Evolutionary conservation across 1,140 invertebrate genomes (phyloP), one percentile per base, ranked within the genome.

Genomic region (Drosophila auraria): DNA sequence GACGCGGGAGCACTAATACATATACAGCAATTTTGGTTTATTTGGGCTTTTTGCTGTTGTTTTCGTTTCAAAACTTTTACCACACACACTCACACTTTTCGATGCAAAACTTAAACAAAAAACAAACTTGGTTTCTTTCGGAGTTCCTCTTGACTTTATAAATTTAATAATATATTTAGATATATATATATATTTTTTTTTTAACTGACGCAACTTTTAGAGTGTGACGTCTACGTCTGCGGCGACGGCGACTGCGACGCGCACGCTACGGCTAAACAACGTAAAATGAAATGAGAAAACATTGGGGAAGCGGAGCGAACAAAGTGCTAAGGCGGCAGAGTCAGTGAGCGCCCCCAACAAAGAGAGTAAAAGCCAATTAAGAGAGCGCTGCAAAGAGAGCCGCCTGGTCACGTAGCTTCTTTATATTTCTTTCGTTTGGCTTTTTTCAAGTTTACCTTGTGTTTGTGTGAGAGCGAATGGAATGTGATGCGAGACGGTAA

Each of bases 211-310:
- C 84, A 90, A 90, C 81, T 79, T 69, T 79, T 58, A 69, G 68
- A 80, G 53, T 61, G 73, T 83, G 83, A 87, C 83, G 83, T 87
- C 73, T 74, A 87, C 83, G 83, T 87, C 73, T 74, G 59, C 62
- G 74, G 49, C 62, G 58, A 62, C 77, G 76, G 54, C 75, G 65
- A 71, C 76, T 38, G 68, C 83, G 83, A 87, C 83, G 83, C 83
- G 80, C 83, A 87, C 84, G 78, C 74, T 79, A 89, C 84, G 84
- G 69, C 81, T 80, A 66, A 87, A 89, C 73, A 84, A 87, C 83
- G 68, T 65, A 63, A 80, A 89, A 82, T 89, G 72, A 81, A 89
- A 90, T 90, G 83, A 84, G 69, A 81, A 53, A 53, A 68, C 40
- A 57, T 57, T 40, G 73, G 57, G 47, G 12, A 61, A 78, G 57